Base-by-base conservation (phyloP, 2,888 invertebrate genomes). In the Agapostemon virescens region DNA sequence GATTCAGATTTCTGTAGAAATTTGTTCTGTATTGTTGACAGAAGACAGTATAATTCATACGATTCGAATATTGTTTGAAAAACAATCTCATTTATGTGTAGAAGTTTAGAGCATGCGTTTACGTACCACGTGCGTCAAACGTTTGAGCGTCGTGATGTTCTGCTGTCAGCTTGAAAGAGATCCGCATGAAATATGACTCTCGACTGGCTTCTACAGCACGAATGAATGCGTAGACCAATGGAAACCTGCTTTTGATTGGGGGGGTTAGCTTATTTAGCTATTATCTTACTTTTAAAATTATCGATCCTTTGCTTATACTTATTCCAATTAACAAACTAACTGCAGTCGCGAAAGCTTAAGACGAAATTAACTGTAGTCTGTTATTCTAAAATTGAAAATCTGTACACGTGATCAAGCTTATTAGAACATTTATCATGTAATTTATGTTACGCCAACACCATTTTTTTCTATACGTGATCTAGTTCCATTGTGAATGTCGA, bases 181-280 rank as follows among this genome's bases (percentile, higher is more conserved):
- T 68, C 72, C 55, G 52, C 69, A 79, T 72, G 68, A 77, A 78
- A 82, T 82, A 77, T 80, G 82, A 73, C 84, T 74, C 74, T 81
- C 69, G 74, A 82, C 68, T 87, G 86, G 77, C 77, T 81, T 85
- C 86, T 79, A 82, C 84, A 84, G 77, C 76, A 82, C 87, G 87
- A 90, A 87, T 90, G 90, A 88, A 79, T 77, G 64, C 70, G 75
- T 84, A 80, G 77, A 84, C 88, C 89, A 90, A 90, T 89, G 87
- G 85, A 86, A 88, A 85, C 85, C 76, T 83, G 79, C 79, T 90
- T 87, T 88, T 88, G 86, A 81, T 81, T 82, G 77, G 80, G 72
- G 85, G 86, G 80, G 84, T 77, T 76, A 73, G 69, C 82, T 82
- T 66, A 74, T 85, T 81, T 74, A 67, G 49, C 42, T 68, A 77